These are phyloP conservation scores for Salvelinus namaycush DNA, from an alignment of 2,113 vertebrate species.

Conservation along the genomic window DNA sequence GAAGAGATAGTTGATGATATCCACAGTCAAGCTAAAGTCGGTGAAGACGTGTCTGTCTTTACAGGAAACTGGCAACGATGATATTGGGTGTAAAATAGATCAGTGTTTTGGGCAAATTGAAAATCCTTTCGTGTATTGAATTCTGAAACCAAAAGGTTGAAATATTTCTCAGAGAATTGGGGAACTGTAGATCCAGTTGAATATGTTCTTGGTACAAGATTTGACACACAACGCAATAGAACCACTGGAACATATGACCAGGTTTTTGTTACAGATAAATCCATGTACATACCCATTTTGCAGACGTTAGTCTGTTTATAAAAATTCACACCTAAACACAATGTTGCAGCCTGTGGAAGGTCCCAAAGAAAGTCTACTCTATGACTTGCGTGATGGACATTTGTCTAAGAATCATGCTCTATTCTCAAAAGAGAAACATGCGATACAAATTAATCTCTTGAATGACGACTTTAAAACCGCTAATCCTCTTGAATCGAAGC, in stretches of 20 bases:
- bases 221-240: constrained; percentile 20
- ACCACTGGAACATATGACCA: constrained; percentile 30
- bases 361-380: constrained; percentile 11
- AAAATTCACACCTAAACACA: constrained; percentile 8
- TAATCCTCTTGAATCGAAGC: constrained; percentile 30
- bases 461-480: constrained; percentile 38
- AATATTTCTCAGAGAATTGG: constrained; percentile 36
- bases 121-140: constrained; percentile 25
- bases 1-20: constrained; percentile 33
- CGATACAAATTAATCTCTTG: constrained; percentile 29
- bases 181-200: not conserved
- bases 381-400: constrained; percentile 28
- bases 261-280: constrained; percentile 14
- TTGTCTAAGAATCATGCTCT: constrained; percentile 27
- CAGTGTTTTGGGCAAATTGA: constrained; percentile 25
- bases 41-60: not conserved
- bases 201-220: constrained; percentile 18
- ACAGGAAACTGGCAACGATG: constrained; percentile 7
- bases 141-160: constrained; percentile 32
- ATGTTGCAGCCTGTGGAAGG: constrained; percentile 16
- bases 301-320: constrained; percentile 18
- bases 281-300: constrained; percentile 23
- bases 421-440: constrained; percentile 29
- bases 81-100: constrained; percentile 16
- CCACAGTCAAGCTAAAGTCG: constrained; percentile 7